Evolutionary conservation across 2,888 invertebrate species (phyloP), one percentile per base, ranked within the genome.

Genomic region (Capitulum mitella): DNA sequence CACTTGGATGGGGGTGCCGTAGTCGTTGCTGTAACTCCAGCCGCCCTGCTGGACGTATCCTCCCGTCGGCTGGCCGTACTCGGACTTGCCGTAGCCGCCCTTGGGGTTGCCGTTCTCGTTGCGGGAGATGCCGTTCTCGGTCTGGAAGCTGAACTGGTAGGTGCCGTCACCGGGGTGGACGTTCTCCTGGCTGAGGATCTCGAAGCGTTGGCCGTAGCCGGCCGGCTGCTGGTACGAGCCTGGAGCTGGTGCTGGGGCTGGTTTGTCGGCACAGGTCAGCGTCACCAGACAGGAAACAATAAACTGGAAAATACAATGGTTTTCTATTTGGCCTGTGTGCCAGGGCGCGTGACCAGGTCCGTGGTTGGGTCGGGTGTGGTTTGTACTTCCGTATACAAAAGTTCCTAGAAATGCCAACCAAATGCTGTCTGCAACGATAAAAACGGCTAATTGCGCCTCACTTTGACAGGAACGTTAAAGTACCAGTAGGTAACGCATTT

Each of bases 111-210:
- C 70, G 26, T 8, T 70, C 70, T 70, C 70, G 70, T 70, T 22
- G 26, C 70, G 70, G 0, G 32, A 34, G 32, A 64, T 64, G 64
- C 64, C 64, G 64, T 64, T 64, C 70, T 70, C 70, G 34, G 70
- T 37, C 40, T 37, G 37, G 70, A 40, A 70, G 70, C 40, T 70
- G 70, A 70, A 70, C 22, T 22, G 70, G 70, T 70, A 70, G 8
- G 70, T 70, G 70, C 70, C 70, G 70, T 70, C 70, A 8, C 70
- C 70, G 8, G 70, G 70, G 70, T 70, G 70, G 70, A 70, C 22
- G 37, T 37, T 26, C 70, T 37, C 70, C 70, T 70, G 26, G 40
- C 70, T 70, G 19, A 70, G 70, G 70, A 70, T 70, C 26, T 37
- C 2, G 37, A 70, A 16, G 5, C 10, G 58, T 29, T 58, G n/a